Conservation (phyloP, 2,113 vertebrate genomes). For the Circaetus cinerascens region DNA sequence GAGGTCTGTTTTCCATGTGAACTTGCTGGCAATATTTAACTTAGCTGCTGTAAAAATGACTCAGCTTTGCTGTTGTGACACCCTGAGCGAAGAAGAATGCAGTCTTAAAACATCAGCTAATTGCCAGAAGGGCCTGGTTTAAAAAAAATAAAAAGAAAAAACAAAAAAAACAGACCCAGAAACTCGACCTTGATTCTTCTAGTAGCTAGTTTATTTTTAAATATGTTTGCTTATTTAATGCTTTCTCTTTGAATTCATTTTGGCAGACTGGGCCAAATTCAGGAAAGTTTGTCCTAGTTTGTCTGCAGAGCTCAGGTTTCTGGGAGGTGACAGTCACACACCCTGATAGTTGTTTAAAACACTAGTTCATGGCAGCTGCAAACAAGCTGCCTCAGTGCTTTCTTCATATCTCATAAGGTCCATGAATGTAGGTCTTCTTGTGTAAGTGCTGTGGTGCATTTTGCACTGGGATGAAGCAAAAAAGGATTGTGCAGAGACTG, state of each 20-base stretch:
- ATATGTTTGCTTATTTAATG: conserved; percentile 8
- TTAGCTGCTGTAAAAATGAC: conserved; percentile 37
- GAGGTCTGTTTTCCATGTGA: not conserved
- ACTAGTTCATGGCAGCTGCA: not conserved
- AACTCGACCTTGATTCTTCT: not conserved
- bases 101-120: conserved; percentile 11
- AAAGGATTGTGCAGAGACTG: not conserved
- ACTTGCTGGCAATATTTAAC: not conserved
- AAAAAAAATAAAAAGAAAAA: not conserved
- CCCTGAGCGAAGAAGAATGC: conserved; percentile 8
- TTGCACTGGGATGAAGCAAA: not conserved
- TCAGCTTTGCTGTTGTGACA: conserved; percentile 42
- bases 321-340: not conserved
- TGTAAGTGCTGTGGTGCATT: not conserved
- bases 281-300: not conserved
- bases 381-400: not conserved
- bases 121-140: conserved; percentile 1
- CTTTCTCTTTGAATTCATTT: conserved; percentile 21
- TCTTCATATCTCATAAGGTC: not conserved
- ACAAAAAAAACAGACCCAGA: not conserved
- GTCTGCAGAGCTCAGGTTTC: not conserved
- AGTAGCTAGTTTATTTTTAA: conserved; percentile 19
- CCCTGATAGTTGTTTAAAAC: not conserved
- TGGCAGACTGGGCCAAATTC: not conserved
- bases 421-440: not conserved